Conservation (phyloP, 2,113 vertebrate species). For the Bostrychus sinensis region DNA sequence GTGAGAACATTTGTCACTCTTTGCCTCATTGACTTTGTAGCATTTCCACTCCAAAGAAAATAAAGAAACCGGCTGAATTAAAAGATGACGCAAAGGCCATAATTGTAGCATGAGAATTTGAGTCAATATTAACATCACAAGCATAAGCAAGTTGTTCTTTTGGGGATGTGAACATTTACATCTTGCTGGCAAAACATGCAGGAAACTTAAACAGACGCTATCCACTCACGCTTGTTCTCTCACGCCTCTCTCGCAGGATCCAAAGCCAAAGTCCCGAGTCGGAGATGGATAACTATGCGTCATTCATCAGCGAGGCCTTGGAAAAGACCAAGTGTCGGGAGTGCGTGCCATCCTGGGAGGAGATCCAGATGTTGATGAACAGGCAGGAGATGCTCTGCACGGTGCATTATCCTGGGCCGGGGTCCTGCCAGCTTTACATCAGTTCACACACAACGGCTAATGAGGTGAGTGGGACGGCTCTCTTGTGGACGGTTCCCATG, state of each 20-base stretch:
- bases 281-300: constrained; percentile 89
- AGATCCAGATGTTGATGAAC: constrained; percentile 90
- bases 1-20: constrained; percentile 73
- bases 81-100: constrained; percentile 52
- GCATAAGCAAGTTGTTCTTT: constrained; percentile 29
- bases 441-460: constrained; percentile 92
- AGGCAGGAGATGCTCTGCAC: constrained; percentile 89
- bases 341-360: constrained; percentile 92
- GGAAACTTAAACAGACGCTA: background rate
- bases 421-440: constrained; percentile 88
- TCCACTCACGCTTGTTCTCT: constrained; percentile 8
- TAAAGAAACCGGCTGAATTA: constrained; percentile 49
- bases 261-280: constrained; percentile 85
- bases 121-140: constrained; percentile 33
- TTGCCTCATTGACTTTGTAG: constrained; percentile 63
- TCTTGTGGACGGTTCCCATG: constrained; percentile 4
- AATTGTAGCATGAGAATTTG: constrained; percentile 39
- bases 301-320: constrained; percentile 90
- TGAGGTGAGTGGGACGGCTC: constrained; percentile 80
- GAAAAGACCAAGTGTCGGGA: constrained; percentile 87
- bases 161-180: constrained; percentile 15
- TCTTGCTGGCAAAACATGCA: constrained; percentile 24
- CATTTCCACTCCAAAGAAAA: constrained; percentile 61
- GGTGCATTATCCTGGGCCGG: constrained; percentile 87
- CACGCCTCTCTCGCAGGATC: constrained; percentile 75